phyloP scores from a whole-genome alignment of 92 coral and sea anemone genomes.

The Epizoanthus scotinus region DNA sequence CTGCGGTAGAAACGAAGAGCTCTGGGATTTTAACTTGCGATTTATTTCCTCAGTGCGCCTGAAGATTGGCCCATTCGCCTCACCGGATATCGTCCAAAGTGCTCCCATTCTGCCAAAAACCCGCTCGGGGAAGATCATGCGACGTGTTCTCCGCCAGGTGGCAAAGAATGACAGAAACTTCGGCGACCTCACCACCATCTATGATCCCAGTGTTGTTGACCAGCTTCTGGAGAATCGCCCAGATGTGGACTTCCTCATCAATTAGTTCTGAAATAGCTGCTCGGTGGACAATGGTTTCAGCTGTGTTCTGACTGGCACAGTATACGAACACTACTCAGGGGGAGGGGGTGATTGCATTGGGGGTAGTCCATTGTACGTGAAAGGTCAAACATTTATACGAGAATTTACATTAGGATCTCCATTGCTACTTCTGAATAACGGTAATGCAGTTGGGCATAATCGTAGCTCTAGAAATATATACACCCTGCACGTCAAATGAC shows the following conservation, averaged over 20 bases:
- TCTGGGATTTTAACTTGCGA: no score
- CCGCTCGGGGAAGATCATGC: conserved; percentile 99
- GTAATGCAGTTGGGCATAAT: no score
- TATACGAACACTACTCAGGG: no score
- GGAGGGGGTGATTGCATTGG: no score
- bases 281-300: not conserved
- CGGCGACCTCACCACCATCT: conserved; percentile 93
- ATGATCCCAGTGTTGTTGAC: conserved; percentile 83
- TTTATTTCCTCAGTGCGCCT: conserved; percentile 69
- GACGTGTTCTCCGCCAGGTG: conserved; percentile 88
- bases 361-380: no score
- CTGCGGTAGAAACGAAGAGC: no score
- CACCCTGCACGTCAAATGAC: no score
- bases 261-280: conserved; percentile 24
- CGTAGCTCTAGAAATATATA: no score
- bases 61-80: conserved; percentile 94
- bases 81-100: conserved; percentile 94
- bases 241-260: conserved; percentile 71
- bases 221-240: conserved; percentile 82
- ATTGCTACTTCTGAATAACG: no score
- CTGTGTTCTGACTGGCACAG: no score
- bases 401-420: no score
- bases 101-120: conserved; percentile 97
- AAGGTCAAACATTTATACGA: no score
- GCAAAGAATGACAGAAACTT: conserved; percentile 85